Evolutionary conservation across 2,888 invertebrate genomes (phyloP), one percentile per base, ranked within the genome.

Genomic region (Dolomedes plantarius): DNA sequence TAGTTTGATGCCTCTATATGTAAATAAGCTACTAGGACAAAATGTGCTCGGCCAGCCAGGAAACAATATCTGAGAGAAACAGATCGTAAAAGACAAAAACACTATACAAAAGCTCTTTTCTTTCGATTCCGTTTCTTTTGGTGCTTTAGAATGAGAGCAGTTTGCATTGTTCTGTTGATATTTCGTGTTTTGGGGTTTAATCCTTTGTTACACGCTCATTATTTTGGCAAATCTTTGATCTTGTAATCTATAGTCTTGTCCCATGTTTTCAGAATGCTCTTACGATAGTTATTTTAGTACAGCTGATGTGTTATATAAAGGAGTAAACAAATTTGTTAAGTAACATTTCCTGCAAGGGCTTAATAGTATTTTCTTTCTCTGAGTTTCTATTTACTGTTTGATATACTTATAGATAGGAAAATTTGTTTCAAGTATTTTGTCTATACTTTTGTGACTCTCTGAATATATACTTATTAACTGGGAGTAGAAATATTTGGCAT

Each of bases 61-160:
- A 46, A 16, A 46, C 46, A 46, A 46, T 46, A 46, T 46, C 46
- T 2, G 16, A 2, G 16, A 46, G 9, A 46, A 16, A 46, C 46
- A 36, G 36, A 46, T 46, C 46, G 46, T 46, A 46, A 46, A 46
- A 46, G 16, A 46, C 46, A 46, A 46, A n/a, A 46, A 36, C 36
- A 36, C 9, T 16, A 7, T 16, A 46, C 46, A 46, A 46, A 46
- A 46, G 46, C 46, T 16, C 16, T 46, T 46, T 46, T 46, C 46
- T 16, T 16, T 46, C 2, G 2, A 16, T 16, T 16, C 16, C 16
- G 2, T 6, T 46, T 36, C 16, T 16, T 7, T 16, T 46, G 6
- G 16, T 7, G 9, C 16, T 13, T 16, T 2, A 46, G 46, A 46
- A 46, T 16, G 46, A 16, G 46, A 46, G 46, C 6, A 16, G 13